These are phyloP conservation scores for Glossophaga mutica DNA, from an alignment of 2,797 vertebrate species.

Conservation along the genomic window DNA sequence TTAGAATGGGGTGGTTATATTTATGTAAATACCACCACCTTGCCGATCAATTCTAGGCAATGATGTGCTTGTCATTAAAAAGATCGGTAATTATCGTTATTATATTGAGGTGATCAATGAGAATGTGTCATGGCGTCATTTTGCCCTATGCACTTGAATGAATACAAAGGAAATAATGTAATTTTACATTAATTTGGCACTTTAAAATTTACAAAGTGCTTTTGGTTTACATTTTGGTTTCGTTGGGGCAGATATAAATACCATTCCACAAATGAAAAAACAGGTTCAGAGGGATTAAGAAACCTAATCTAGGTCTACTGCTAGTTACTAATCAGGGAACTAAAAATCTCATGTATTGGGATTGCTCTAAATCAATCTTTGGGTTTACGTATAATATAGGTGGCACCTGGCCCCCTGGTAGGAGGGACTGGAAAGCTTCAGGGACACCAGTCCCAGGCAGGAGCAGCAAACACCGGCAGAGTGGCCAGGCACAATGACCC, in stretches of 20 bases:
- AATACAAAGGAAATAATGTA: background rate
- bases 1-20: slow-evolving; percentile 34
- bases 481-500: fast-evolving
- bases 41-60: slow-evolving; percentile 29
- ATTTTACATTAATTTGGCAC: background rate
- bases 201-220: background rate
- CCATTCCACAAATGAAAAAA: background rate
- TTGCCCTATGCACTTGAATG: background rate
- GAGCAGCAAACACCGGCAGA: background rate
- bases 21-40: background rate
- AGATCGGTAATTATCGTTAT: slow-evolving; percentile 33
- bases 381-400: background rate
- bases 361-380: background rate
- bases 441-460: background rate
- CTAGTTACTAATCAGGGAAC: background rate
- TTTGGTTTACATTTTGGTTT: slow-evolving; percentile 14
- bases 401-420: background rate
- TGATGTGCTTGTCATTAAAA: slow-evolving; percentile 40
- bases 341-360: background rate
- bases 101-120: slow-evolving; percentile 31
- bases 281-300: background rate
- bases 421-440: background rate
- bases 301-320: background rate
- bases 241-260: background rate
- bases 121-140: background rate